phyloP scores from a whole-genome alignment of 1,140 invertebrate species.

The Tyrophagus putrescentiae region DNA sequence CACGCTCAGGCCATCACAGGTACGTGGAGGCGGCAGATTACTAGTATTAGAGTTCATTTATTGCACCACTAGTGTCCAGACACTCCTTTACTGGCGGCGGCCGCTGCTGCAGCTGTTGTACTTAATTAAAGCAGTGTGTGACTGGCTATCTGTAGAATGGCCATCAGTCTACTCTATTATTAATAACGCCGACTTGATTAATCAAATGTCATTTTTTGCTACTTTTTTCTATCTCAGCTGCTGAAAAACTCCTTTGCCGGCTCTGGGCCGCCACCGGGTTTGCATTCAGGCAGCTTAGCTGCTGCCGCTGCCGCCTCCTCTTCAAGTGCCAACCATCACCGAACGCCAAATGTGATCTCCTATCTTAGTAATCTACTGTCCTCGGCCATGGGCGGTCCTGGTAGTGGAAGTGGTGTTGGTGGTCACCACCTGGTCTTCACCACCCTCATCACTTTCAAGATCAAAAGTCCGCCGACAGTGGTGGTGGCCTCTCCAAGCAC shows the following conservation, averaged over 20 bases:
- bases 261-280: not conserved
- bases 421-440: no score
- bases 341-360: conserved; percentile 4
- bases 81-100: no score
- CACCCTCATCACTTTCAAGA: no score
- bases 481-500: not conserved
- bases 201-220: not conserved
- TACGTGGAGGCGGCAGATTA: not conserved
- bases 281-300: no score
- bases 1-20: conserved; percentile 12
- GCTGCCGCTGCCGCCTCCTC: no score
- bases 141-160: no score
- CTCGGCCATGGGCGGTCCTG: not conserved
- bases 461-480: conserved; percentile 3
- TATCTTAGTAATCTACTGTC: not conserved
- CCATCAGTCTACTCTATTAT: not conserved
- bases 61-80: no score
- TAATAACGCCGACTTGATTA: not conserved
- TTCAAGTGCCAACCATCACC: conserved; percentile 10
- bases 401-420: no score
- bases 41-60: no score
- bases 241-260: conserved; percentile 7
- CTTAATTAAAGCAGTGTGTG: no score
- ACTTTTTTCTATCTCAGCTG: not conserved
- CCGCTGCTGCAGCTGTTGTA: no score